A percentile compares a stretch with the other conserved stretches of the same genome.
These are phyloP conservation scores for Mactra quadrangularis DNA, from an alignment of 1,140 invertebrate genomes.

Conservation along the genomic window DNA sequence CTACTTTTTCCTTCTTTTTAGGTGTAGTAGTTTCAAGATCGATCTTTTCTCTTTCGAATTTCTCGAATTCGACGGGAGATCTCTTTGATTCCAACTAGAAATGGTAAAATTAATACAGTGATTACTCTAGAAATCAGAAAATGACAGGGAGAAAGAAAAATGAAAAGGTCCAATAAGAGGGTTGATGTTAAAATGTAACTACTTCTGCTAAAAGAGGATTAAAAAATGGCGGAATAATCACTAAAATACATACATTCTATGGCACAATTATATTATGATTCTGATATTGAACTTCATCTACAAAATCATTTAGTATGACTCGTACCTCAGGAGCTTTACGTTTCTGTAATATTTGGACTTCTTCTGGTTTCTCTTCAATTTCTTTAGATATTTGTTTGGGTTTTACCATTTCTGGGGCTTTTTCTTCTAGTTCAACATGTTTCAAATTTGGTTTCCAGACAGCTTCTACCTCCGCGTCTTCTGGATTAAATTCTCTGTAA, in stretches of 20 bases:
- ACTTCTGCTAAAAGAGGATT: no score
- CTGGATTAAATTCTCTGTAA: slow-evolving; percentile 69
- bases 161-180: no score
- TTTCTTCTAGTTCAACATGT: slow-evolving; percentile 75
- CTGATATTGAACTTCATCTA: no score
- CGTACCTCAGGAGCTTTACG: slow-evolving; percentile 71
- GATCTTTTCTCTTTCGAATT: slow-evolving; percentile 61
- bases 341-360: slow-evolving; percentile 68
- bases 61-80: slow-evolving; percentile 54
- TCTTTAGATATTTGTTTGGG: slow-evolving; percentile 66
- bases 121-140: no score
- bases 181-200: no score
- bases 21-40: slow-evolving; percentile 66
- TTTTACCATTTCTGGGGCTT: slow-evolving; percentile 67
- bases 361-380: slow-evolving; percentile 64
- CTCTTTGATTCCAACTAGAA: slow-evolving; percentile 69
- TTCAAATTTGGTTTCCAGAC: slow-evolving; percentile 73
- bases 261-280: no score
- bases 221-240: no score
- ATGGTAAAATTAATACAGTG: no score
- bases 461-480: slow-evolving; percentile 69
- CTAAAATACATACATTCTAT: no score
- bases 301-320: no score
- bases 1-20: slow-evolving; percentile 69
- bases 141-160: no score